Evolutionary conservation across 2,113 vertebrate species (phyloP), one percentile per base, ranked within the genome.

Genomic region (Ophiodon elongatus): DNA sequence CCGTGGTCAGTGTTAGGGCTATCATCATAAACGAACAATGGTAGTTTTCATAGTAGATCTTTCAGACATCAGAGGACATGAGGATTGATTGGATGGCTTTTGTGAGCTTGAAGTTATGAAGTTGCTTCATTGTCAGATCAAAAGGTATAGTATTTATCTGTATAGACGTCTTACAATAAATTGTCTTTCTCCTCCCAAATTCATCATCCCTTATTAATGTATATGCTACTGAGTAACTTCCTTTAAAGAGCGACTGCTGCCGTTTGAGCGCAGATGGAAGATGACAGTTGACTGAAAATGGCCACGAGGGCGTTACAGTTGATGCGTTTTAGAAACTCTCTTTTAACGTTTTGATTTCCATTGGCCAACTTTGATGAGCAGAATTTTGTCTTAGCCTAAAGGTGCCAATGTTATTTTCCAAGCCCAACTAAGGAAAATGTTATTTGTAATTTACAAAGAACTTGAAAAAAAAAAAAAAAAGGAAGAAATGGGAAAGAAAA

Each of bases 281-380:
- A 27, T 29, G 31, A 67, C 6, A 47, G 47, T 35, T 29, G 31
- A 67, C 6, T 45, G 62, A 60, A 66, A 85, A 45, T 39, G 23
- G 4, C 65, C 23, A 10, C 47, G 6, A 23, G 45, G 63, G 13
- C n/a, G n/a, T 79, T 31, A 39, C 8, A 52, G 54, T 23, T 50
- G 8, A 60, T 59, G 35, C 14, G 29, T 14, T 59, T 79, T 60
- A 9, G n/a, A n/a, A n/a, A n/a, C n/a, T n/a, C n/a, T n/a, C n/a
- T n/a, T 71, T 80, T 52, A 66, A 80, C 41, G 43, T 78, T 73
- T 60, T 31, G 2, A 14, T 73, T 64, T 43, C 10, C 21, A 25
- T 68, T 8, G n/a, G 8, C 1, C n/a, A n/a, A n/a, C n/a, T n/a
- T n/a, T n/a, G n/a, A n/a, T n/a, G n/a, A n/a, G n/a, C n/a, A n/a